Conservation (phyloP, 2,888 invertebrate species). For the Leptopilina myrica region DNA sequence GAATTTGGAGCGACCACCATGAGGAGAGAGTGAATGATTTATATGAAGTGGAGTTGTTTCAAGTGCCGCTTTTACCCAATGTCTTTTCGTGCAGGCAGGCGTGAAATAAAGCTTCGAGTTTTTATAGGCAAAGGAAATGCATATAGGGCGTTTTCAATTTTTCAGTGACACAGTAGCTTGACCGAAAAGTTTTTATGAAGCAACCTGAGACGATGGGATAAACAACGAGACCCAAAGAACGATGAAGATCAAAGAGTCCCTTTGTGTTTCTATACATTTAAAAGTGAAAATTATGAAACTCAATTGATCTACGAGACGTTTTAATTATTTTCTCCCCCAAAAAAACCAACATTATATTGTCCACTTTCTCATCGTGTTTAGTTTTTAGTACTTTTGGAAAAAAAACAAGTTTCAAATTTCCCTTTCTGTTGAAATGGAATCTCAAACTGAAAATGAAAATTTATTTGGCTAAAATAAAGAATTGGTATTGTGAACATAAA, state of each 20-base stretch:
- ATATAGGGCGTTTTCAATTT: slow-evolving; percentile 42
- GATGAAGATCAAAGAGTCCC: slow-evolving; percentile 74
- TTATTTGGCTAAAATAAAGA: too few relatives aligned
- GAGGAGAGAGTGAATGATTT: slow-evolving; percentile 16
- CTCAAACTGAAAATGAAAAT: too few relatives aligned
- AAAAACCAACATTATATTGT: neutral
- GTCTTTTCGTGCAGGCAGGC: slow-evolving; percentile 62
- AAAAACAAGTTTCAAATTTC: neutral
- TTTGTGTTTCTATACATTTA: slow-evolving; percentile 29
- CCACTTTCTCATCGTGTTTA: neutral
- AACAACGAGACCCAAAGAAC: slow-evolving; percentile 60
- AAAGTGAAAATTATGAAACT: neutral
- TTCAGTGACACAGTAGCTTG: slow-evolving; percentile 65
- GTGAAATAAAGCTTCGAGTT: slow-evolving; percentile 69
- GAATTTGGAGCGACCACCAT: slow-evolving; percentile 27
- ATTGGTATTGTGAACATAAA: too few relatives aligned
- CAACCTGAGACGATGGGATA: slow-evolving; percentile 65
- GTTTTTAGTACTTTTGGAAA: slow-evolving; percentile 10
- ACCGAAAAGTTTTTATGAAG: slow-evolving; percentile 70
- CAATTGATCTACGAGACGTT: slow-evolving; percentile 4
- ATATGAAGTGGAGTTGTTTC: slow-evolving; percentile 7
- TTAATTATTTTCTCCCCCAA: slow-evolving; percentile 7
- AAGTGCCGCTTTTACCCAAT: neutral
- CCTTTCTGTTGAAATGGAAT: neutral
- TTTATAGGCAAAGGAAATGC: slow-evolving; percentile 48